phyloP scores from a whole-genome alignment of 1,140 invertebrate species.

The Antheraea pernyi region DNA sequence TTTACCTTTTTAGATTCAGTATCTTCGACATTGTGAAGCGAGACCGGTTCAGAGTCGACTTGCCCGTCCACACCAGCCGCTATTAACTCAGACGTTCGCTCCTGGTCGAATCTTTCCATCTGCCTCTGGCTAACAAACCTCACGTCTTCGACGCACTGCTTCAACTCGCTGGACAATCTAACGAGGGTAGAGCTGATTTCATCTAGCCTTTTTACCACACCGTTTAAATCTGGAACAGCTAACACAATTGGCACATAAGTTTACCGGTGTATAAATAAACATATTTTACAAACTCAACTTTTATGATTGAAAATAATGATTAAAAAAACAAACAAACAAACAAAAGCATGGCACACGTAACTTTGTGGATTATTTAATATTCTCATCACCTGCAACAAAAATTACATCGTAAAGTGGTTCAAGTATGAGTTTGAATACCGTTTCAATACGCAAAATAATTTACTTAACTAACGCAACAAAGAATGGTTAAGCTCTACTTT shows the following conservation, averaged over 20 bases:
- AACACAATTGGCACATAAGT: slow-evolving; percentile 9
- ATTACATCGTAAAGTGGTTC: too few species aligned
- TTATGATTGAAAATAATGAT: too few species aligned
- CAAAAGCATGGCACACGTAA: too few species aligned
- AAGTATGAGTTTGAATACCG: too few species aligned
- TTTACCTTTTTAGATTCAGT: slow-evolving; percentile 55
- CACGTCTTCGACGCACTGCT: slow-evolving; percentile 84
- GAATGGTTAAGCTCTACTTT: too few species aligned
- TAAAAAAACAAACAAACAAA: too few species aligned
- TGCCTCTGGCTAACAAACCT: slow-evolving; percentile 81
- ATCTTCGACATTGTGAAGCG: slow-evolving; percentile 57
- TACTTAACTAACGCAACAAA: too few species aligned
- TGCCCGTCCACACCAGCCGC: slow-evolving; percentile 83
- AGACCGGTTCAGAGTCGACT: slow-evolving; percentile 68
- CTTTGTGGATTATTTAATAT: too few species aligned
- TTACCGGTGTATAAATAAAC: too few species aligned
- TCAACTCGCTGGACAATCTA: slow-evolving; percentile 84
- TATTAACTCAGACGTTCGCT: slow-evolving; percentile 84
- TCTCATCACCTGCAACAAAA: too few species aligned
- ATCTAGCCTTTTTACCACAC: slow-evolving; percentile 84
- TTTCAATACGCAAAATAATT: too few species aligned
- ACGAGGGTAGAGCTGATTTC: slow-evolving; percentile 84
- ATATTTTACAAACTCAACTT: too few species aligned
- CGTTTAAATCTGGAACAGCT: slow-evolving; percentile 75
- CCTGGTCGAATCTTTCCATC: slow-evolving; percentile 83